phyloP scores from a whole-genome alignment of 2,888 invertebrate genomes.

The Carabus problematicus region DNA sequence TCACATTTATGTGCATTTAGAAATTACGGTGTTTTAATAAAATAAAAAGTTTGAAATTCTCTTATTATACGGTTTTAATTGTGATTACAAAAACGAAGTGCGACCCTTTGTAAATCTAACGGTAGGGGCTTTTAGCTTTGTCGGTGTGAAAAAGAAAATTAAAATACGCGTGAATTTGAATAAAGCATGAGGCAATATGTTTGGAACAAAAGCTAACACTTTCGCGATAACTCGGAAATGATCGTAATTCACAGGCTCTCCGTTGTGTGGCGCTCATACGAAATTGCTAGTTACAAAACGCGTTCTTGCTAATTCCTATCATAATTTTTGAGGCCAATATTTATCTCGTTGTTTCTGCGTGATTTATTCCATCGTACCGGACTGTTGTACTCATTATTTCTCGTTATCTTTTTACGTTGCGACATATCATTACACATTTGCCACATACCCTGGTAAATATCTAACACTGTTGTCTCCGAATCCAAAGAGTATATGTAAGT shows the following conservation, averaged over 20 bases:
- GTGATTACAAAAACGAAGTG: slow-evolving; percentile 10
- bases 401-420: too few species aligned
- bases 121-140: too few species aligned
- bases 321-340: slow-evolving; percentile 26
- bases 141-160: slow-evolving; percentile 19
- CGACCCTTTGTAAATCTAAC: neutral
- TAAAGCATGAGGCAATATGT: slow-evolving; percentile 25
- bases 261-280: slow-evolving; percentile 3
- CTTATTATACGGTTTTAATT: slow-evolving; percentile 10
- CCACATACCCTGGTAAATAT: too few species aligned
- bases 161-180: slow-evolving; percentile 15
- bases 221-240: slow-evolving; percentile 13
- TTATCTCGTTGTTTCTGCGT: slow-evolving; percentile 21
- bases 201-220: slow-evolving; percentile 18
- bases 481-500: too few species aligned
- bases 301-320: slow-evolving; percentile 21
- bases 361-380: slow-evolving; percentile 11
- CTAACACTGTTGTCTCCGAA: too few species aligned
- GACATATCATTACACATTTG: too few species aligned
- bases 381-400: neutral
- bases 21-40: slow-evolving; percentile 8
- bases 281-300: slow-evolving; percentile 17
- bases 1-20: neutral
- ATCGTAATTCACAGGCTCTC: slow-evolving; percentile 14
- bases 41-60: slow-evolving; percentile 6